These are phyloP conservation scores for Wiebesia pumilae DNA, from an alignment of 1,140 invertebrate genomes.

Conservation along the genomic window DNA sequence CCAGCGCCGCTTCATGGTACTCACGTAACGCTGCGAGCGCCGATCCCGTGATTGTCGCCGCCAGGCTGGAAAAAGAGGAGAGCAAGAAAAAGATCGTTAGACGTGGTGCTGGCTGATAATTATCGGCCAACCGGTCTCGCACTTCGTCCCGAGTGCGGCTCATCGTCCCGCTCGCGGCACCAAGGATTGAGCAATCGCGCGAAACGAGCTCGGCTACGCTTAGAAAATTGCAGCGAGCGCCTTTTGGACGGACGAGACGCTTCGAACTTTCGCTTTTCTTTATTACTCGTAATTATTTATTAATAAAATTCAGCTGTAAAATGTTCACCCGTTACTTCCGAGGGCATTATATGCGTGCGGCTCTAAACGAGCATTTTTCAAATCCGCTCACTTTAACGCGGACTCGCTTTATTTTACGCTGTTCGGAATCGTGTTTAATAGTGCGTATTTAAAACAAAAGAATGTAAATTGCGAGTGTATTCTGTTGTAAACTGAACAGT, in stretches of 20 bases:
- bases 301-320: too few relatives aligned
- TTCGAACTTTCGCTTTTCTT: too few relatives aligned
- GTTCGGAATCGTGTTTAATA: not conserved
- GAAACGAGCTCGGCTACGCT: too few relatives aligned
- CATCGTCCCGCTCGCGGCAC: too few relatives aligned
- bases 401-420: not conserved
- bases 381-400: not conserved
- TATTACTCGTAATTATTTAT: too few relatives aligned
- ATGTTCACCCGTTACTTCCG: too few relatives aligned
- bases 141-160: not conserved
- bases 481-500: not conserved
- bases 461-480: not conserved
- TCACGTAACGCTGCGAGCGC: constrained; percentile 65
- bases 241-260: too few relatives aligned
- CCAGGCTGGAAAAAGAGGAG: constrained; percentile 59
- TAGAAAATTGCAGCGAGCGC: too few relatives aligned
- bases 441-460: not conserved
- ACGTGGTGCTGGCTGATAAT: not conserved
- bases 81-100: not conserved
- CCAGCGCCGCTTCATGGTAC: constrained; percentile 56
- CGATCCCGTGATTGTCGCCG: constrained; percentile 53
- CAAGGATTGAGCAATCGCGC: too few relatives aligned
- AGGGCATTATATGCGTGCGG: too few relatives aligned
- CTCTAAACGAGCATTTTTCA: not conserved
- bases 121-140: not conserved